These are phyloP conservation scores for Eulemur coronatus DNA, from an alignment of 2,797 vertebrate species.

Conservation along the genomic window DNA sequence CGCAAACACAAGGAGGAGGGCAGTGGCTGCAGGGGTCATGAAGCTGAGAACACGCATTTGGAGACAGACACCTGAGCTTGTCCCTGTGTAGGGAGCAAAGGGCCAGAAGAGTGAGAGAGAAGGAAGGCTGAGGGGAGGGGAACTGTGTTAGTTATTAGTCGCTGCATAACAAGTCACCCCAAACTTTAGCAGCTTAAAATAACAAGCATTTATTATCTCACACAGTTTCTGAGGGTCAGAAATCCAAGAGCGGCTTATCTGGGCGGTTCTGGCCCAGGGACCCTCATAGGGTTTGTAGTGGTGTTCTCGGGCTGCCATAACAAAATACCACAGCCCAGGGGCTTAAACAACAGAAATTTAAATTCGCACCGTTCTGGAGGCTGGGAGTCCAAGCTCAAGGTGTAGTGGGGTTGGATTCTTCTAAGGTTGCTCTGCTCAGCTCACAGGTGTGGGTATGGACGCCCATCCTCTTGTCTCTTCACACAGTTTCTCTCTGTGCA, in stretches of 20 bases:
- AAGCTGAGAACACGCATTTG: not conserved
- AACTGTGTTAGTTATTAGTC: not conserved
- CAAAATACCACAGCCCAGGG: not conserved
- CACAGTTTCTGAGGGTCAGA: not conserved
- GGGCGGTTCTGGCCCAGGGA: not conserved
- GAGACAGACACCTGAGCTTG: not conserved
- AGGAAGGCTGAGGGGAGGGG: not conserved
- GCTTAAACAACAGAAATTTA: not conserved
- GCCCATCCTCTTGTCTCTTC: too few relatives aligned
- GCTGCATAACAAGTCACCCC: not conserved
- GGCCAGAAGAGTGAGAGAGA: not conserved
- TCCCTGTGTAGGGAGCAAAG: not conserved
- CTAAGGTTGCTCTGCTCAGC: too few relatives aligned
- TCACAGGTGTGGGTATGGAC: not conserved
- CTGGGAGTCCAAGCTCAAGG: not conserved
- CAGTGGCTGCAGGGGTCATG: not conserved
- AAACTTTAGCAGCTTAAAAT: not conserved
- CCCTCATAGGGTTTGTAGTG: not conserved
- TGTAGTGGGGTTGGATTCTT: not conserved
- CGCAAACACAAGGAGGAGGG: not conserved
- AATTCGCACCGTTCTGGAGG: not conserved
- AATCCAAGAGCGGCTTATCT: not conserved
- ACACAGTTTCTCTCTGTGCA: not conserved
- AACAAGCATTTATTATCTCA: not conserved
- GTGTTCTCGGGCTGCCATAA: not conserved